phyloP scores from a whole-genome alignment of 1,140 invertebrate species.

The Sweltsa coloradensis region DNA sequence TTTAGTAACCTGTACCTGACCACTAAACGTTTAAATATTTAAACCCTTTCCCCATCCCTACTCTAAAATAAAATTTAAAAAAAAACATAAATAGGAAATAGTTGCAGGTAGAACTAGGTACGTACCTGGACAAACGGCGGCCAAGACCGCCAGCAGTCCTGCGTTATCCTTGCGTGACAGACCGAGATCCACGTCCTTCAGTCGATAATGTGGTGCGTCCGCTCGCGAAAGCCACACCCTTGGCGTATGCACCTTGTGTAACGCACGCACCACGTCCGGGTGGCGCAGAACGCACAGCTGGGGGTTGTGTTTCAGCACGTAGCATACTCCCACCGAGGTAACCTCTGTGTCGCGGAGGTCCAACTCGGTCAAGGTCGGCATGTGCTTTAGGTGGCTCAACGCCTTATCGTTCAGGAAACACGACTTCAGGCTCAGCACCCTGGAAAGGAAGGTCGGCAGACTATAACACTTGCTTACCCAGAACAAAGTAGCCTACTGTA shows the following conservation, averaged over 20 bases:
- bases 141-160: slow-evolving; percentile 7
- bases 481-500: too few species aligned
- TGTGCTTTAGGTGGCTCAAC: slow-evolving; percentile 9
- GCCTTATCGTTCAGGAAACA: slow-evolving; percentile 16
- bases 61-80: too few species aligned
- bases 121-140: slow-evolving; percentile 6
- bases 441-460: too few species aligned
- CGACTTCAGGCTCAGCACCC: too few species aligned
- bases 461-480: too few species aligned
- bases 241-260: slow-evolving; percentile 12
- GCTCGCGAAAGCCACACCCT: slow-evolving; percentile 1
- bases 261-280: slow-evolving; percentile 12
- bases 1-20: too few species aligned
- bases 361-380: slow-evolving; percentile 10
- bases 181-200: slow-evolving; percentile 7
- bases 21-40: too few species aligned
- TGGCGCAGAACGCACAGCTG: slow-evolving; percentile 12
- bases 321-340: slow-evolving; percentile 10
- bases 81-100: too few species aligned
- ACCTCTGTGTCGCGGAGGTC: slow-evolving; percentile 15
- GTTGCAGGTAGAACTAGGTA: too few species aligned
- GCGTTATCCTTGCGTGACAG: slow-evolving; percentile 7
- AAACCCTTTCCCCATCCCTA: too few species aligned
- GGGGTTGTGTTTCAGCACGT: slow-evolving; percentile 12
- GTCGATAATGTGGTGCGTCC: neutral